These are phyloP conservation scores for Clitarchus hookeri DNA, from an alignment of 2,888 invertebrate genomes.

Conservation along the genomic window DNA sequence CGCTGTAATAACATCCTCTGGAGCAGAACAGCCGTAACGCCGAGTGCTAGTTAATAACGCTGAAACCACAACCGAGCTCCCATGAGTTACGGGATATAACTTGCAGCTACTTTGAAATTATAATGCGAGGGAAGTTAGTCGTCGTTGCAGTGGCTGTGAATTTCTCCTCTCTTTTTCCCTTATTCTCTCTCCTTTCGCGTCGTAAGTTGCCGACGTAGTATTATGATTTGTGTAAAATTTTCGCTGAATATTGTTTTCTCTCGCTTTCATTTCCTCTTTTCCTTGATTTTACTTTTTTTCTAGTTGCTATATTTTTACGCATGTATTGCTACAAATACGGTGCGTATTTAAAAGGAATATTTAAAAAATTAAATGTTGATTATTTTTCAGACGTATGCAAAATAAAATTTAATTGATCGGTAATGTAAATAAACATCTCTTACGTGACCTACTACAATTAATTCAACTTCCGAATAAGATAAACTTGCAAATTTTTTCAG, in stretches of 20 bases:
- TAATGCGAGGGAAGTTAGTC: conserved; percentile 4
- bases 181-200: background rate
- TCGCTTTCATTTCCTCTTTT: background rate
- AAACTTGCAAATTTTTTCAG: too few relatives aligned
- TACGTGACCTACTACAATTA: too few relatives aligned
- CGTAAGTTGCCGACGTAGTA: background rate
- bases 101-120: background rate
- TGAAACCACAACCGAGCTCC: background rate
- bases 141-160: background rate
- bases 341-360: too few relatives aligned
- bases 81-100: background rate
- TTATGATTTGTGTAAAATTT: background rate
- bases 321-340: too few relatives aligned
- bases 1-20: too few relatives aligned
- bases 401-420: too few relatives aligned
- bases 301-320: background rate
- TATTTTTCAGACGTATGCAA: too few relatives aligned
- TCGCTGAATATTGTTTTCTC: background rate
- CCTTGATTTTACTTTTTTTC: background rate
- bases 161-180: background rate
- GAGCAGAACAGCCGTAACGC: too few relatives aligned
- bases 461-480: too few relatives aligned
- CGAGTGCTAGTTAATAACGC: background rate
- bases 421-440: too few relatives aligned
- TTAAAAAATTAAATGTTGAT: too few relatives aligned